Evolutionary conservation across 2,113 vertebrate species (phyloP), one percentile per base, ranked within the genome.

Genomic region (Gnathonemus longibarbis): DNA sequence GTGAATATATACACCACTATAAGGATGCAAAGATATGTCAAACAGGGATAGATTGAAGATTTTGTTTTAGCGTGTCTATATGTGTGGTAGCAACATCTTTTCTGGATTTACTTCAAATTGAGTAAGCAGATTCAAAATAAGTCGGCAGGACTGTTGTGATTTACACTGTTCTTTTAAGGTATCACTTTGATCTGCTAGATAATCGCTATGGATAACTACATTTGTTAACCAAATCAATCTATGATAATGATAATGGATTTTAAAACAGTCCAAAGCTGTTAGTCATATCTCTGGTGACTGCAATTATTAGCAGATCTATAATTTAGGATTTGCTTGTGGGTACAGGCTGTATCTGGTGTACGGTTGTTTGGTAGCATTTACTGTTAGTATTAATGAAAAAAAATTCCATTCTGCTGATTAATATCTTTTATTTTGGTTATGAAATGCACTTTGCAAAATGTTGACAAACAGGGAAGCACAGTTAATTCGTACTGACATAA

Each of bases 181-280:
- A 66, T 88, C 53, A 88, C 35, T 58, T 88, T 88, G 56, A 31
- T 62, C 35, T 45, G 52, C 45, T 58, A 39, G 48, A 42, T 62
- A 88, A 66, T 58, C 87, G 17, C 19, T 35, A n/a, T 66, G 39
- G 42, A 1, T 35, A 45, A 66, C 19, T 56, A 53, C 31, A 62
- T 88, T 88, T 88, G 53, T 88, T 88, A 62, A 88, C 53, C 87
- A 88, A 88, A 88, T 88, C 85, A 66, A 88, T 58, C 53, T 88
- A 45, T 88, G 27, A 66, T 62, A 88, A 39, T 24, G 39, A 88
- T 62, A 88, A 66, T 66, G 39, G 53, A 66, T 42, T 88, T 88
- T 45, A 88, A 87, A 88, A 58, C 52, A 56, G 86, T 53, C 50
- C 5, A 53, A 58, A 88, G 86, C 86, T 88, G 31, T 88, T 86